Conservation (phyloP, 2,113 vertebrate genomes). For the Salvelinus namaycush region DNA sequence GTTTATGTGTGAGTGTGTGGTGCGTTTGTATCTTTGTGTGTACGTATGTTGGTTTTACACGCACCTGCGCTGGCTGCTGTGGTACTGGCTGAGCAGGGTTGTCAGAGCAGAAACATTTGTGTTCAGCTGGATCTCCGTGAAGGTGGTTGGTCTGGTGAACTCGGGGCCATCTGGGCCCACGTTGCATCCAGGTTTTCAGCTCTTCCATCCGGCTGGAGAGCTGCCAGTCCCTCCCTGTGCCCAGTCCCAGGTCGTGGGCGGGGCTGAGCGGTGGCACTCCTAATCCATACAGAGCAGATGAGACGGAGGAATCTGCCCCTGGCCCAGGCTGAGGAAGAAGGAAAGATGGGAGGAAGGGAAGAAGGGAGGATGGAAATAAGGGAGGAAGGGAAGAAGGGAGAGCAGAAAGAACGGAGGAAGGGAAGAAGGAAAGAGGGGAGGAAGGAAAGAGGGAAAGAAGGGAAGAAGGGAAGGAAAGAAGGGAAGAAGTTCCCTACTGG, state of each 20-base stretch:
- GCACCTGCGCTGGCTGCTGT: slow-evolving; percentile 34
- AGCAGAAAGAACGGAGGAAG: no score
- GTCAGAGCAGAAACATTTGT: slow-evolving; percentile 46
- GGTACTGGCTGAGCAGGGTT: slow-evolving; percentile 24
- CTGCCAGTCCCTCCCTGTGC: slow-evolving; percentile 3
- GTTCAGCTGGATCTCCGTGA: slow-evolving; percentile 9
- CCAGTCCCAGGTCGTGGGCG: slow-evolving; percentile 20
- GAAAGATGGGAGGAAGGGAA: no score
- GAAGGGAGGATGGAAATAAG: background rate
- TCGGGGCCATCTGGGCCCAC: slow-evolving; percentile 34
- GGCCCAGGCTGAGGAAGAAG: slow-evolving; percentile 29
- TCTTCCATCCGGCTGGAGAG: slow-evolving; percentile 7
- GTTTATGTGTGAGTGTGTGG: background rate
- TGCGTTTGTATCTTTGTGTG: background rate
- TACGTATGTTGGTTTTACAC: slow-evolving; percentile 4
- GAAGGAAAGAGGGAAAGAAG: no score
- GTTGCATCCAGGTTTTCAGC: background rate
- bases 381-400: no score
- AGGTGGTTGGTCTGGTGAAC: background rate
- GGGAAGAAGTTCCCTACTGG: slow-evolving; percentile 45
- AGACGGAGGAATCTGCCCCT: slow-evolving; percentile 42
- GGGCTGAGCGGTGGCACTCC: slow-evolving; percentile 37
- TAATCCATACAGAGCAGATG: slow-evolving; percentile 36
- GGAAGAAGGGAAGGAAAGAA: no score
- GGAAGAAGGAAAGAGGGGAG: slow-evolving; percentile 14